phyloP scores from a whole-genome alignment of 2,113 vertebrate species.

The Tangachromis dhanisi region DNA sequence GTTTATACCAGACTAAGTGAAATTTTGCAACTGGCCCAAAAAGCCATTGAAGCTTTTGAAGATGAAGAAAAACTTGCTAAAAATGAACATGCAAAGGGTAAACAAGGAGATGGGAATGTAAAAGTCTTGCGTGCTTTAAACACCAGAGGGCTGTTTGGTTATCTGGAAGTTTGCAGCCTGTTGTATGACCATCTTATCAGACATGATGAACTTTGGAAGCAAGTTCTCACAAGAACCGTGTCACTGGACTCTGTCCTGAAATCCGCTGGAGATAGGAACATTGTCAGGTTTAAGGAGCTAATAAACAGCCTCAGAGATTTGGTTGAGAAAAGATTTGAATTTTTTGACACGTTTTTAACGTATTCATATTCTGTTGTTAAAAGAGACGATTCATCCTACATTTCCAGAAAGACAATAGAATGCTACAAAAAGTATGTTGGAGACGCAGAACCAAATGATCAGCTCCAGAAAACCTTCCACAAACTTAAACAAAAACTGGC shows the following conservation, averaged over 20 bases:
- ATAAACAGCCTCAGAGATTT: background rate
- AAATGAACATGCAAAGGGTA: background rate
- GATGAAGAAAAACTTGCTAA: background rate
- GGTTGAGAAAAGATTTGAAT: background rate
- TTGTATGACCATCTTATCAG: background rate
- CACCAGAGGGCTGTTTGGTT: background rate
- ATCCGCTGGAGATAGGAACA: accelerated
- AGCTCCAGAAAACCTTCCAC: background rate
- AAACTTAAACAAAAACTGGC: background rate
- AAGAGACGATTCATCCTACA: accelerated
- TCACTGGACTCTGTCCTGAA: accelerated
- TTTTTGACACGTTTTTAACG: background rate
- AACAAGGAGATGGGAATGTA: accelerated
- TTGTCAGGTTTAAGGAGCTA: background rate
- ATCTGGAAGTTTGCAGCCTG: background rate
- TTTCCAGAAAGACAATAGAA: background rate
- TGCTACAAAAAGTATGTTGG: background rate
- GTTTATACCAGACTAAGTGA: accelerated
- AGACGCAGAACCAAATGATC: background rate
- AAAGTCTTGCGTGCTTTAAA: background rate
- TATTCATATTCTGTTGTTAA: background rate
- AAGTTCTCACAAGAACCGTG: accelerated
- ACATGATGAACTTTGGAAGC: background rate
- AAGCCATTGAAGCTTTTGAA: constrained; percentile 17
- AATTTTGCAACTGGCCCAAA: background rate